Evolutionary conservation across 2,797 vertebrate species (phyloP).

Genomic region (Novumbra hubbsi): DNA sequence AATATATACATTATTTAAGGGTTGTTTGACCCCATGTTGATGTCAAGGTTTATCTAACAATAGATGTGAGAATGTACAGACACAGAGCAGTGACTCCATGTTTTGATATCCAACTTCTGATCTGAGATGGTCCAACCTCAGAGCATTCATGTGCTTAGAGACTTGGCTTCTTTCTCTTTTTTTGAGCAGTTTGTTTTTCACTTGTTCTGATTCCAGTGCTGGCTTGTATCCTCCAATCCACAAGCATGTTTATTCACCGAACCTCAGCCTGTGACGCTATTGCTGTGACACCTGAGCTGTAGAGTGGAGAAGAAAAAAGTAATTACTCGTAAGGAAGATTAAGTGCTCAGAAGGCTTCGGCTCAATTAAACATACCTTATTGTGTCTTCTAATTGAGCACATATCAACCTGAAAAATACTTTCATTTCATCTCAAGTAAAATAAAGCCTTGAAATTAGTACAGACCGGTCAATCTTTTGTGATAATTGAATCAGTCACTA

Average conservation of each 20-base stretch:
- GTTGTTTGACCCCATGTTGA: slow-evolving; percentile 48
- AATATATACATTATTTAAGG: slow-evolving; percentile 34
- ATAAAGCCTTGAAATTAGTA: background rate
- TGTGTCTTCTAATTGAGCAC: background rate
- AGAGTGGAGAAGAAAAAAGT: slow-evolving; percentile 41
- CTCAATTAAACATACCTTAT: slow-evolving; percentile 23
- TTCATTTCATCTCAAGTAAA: background rate
- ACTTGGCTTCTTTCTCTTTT: slow-evolving; percentile 53
- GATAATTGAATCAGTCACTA: background rate
- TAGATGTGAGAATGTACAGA: slow-evolving; percentile 36
- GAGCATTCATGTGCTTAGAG: slow-evolving; percentile 54
- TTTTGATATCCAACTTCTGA: slow-evolving; percentile 47
- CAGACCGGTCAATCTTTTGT: background rate
- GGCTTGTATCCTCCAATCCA: slow-evolving; percentile 56
- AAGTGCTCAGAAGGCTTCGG: slow-evolving; percentile 12
- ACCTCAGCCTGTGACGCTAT: slow-evolving; percentile 46
- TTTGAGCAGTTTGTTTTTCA: slow-evolving; percentile 58
- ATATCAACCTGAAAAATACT: background rate
- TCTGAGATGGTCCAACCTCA: slow-evolving; percentile 25
- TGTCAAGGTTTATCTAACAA: slow-evolving; percentile 45
- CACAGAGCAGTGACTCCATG: slow-evolving; percentile 54
- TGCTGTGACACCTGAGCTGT: slow-evolving; percentile 71
- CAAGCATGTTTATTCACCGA: slow-evolving; percentile 70
- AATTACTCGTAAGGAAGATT: slow-evolving; percentile 42
- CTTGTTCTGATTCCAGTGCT: slow-evolving; percentile 53